Base-by-base conservation (phyloP, 2,113 vertebrate genomes). In the Tragelaphus strepsiceros region DNA sequence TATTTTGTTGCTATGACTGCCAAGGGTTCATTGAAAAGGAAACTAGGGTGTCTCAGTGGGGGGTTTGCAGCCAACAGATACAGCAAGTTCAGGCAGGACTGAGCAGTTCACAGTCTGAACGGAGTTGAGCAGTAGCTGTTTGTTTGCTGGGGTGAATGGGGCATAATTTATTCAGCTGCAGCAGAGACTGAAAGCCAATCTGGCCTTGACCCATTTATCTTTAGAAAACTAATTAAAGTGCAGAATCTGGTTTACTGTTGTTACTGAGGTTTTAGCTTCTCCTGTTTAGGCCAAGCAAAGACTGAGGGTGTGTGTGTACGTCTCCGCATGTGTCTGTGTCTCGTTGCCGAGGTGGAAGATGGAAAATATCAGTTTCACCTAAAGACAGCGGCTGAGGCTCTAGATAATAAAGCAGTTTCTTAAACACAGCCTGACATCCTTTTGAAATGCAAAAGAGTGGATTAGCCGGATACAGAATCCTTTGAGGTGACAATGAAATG, bases 401-500 rank as follows among this genome's bases (percentile, higher is more conserved):
- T 28, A 84, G 91, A 94, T 91, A 91, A 94, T 96, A 96, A 98
- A 97, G 94, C 54, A 35, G 61, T 58, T 93, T 95, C 96, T 98
- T 92, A 98, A 97, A 86, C 98, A 95, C 64, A 16, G 16, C 77
- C 83, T 97, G 97, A 97, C 0, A 19, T 5, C 17, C 12, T 13
- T 98, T 97, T 62, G 93, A 98, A 98, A 97, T 90, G 96, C 96
- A 97, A 64, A 94, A 59, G 21, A 59, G 97, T 35, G 90, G 93
- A 78, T 46, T n/a, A 43, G 61, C 96, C 81, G 56, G 89, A 88
- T 80, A 78, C 89, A 97, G 97, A 95, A 78, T 94, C 94, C 59
- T 98, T 95, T 97, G 96, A 83, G 96, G 96, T 91, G 96, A 96
- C 93, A 90, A 92, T 56, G 96, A 97, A 98, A 98, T 95, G 97